A percentile compares a stretch with the other conserved stretches of the same genome.
Conservation (phyloP, 1,140 invertebrate species). For the Palaemon carinicauda region DNA sequence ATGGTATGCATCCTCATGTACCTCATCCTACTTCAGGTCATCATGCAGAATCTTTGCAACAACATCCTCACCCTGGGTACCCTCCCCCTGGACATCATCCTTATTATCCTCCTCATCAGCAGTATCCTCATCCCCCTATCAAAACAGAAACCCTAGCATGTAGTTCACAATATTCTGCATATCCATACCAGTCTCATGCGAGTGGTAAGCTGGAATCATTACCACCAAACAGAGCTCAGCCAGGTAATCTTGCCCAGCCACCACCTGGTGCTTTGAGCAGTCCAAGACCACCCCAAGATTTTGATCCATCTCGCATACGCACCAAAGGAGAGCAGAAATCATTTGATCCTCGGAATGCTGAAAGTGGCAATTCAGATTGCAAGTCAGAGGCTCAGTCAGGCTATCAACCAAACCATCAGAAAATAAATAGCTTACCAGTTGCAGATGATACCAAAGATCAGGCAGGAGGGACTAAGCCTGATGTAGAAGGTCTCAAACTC, state of each 20-base stretch:
- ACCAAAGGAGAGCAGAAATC: slow-evolving; percentile 49
- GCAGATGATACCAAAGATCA: neutral
- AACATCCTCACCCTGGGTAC: neutral
- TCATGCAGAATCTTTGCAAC: neutral
- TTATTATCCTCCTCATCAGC: slow-evolving; percentile 16
- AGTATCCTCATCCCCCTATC: slow-evolving; percentile 28
- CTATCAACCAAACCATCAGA: neutral
- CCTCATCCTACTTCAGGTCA: neutral
- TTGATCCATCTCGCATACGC: slow-evolving; percentile 23
- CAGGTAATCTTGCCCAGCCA: neutral
- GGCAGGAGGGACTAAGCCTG: neutral
- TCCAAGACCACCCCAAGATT: slow-evolving; percentile 3
- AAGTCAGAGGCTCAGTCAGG: neutral
- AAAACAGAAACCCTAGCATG: slow-evolving; percentile 22
- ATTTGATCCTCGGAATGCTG: slow-evolving; percentile 36
- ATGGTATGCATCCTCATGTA: neutral
- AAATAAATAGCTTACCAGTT: neutral
- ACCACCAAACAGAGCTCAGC: neutral
- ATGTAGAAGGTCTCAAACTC: neutral
- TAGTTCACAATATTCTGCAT: slow-evolving; percentile 15
- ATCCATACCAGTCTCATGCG: slow-evolving; percentile 16
- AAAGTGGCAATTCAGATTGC: neutral
- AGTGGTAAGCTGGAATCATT: neutral
- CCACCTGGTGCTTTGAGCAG: neutral
- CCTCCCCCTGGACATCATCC: slow-evolving; percentile 2